Percentiles rank a stretch among this genome's conserved stretches.
Conservation (phyloP, 1,140 invertebrate species). For the Dendroctonus ponderosae region DNA sequence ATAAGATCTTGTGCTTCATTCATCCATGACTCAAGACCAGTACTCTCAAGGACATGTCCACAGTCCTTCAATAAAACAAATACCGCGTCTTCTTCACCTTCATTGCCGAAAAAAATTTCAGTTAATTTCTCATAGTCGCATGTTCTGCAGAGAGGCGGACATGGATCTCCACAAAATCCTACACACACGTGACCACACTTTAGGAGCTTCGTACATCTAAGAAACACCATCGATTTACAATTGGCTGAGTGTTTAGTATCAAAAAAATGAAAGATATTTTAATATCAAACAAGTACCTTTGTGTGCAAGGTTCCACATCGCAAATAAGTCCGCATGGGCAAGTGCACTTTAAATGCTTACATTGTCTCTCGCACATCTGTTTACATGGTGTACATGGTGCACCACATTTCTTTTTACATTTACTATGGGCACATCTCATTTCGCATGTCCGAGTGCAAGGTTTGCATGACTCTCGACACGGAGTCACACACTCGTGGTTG, state of each 20-base stretch:
- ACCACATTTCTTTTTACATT: conserved; percentile 60
- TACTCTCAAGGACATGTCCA: conserved; percentile 60
- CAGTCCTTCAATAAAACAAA: conserved; percentile 67
- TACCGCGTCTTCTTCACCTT: conserved; percentile 58
- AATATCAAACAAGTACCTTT: conserved; percentile 10
- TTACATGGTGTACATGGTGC: conserved; percentile 55
- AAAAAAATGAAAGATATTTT: not conserved
- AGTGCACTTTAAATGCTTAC: conserved; percentile 53
- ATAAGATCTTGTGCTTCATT: conserved; percentile 52
- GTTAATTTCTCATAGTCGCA: conserved; percentile 56
- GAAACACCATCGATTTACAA: not conserved
- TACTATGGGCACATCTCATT: conserved; percentile 59
- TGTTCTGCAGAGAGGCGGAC: conserved; percentile 55
- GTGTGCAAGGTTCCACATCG: conserved; percentile 46
- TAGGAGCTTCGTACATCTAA: conserved; percentile 47
- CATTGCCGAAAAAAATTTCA: conserved; percentile 58
- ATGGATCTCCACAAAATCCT: conserved; percentile 68
- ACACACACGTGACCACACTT: conserved; percentile 62
- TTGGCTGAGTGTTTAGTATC: not conserved
- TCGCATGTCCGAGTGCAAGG: conserved; percentile 61
- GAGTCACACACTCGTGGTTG: conserved; percentile 63
- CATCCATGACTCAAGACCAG: conserved; percentile 58
- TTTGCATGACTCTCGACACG: conserved; percentile 61
- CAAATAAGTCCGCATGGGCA: conserved; percentile 58
- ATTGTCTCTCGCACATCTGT: conserved; percentile 53